Evolutionary conservation across 1,140 invertebrate genomes (phyloP), one percentile per base, ranked within the genome.

Genomic region (Drosophila persimilis): DNA sequence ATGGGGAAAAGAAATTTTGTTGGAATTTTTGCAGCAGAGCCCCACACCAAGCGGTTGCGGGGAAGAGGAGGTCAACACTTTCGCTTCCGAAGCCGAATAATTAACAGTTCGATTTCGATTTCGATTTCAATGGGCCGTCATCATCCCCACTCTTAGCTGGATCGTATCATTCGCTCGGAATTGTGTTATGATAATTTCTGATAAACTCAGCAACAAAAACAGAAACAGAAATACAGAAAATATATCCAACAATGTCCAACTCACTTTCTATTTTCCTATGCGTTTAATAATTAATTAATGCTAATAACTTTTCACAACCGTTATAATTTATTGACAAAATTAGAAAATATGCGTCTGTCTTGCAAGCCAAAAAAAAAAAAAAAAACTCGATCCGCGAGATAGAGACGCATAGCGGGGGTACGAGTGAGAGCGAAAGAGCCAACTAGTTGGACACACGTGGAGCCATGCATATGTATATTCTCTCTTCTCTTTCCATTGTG

Each of bases 221-320:
- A 62, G 17, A 58, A 63, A 39, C 35, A 62, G 17, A 58, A 63
- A 45, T 31, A 62, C 17, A 17, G 17, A 61, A 35, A 26, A 20
- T 9, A 52, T 17, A 17, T 17, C 17, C 1, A 17, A 17, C 26
- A 9, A 47, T 20, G 17, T 22, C 50, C 44, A 39, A 26, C 45
- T 70, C 66, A 90, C 89, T 90, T 90, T 90, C 89, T 90, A 80
- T 90, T 90, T 90, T 90, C 64, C 60, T 80, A 83, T 80, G 65
- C 67, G 66, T 74, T 75, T 85, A 74, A 80, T 86, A 86, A 89
- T 89, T 90, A 90, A 90, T 90, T 78, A 89, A 90, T 90, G 89
- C 89, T 89, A 90, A 90, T 90, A 83, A 79, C 83, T 86, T 88
- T 89, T 90, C 72, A 80, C 80, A 80, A 89, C 85, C 89, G 84